Percentiles rank a stretch among this genome's conserved stretches.
Evolutionary conservation across 2,888 invertebrate species (phyloP).

Genomic region (Acrobasis suavella): DNA sequence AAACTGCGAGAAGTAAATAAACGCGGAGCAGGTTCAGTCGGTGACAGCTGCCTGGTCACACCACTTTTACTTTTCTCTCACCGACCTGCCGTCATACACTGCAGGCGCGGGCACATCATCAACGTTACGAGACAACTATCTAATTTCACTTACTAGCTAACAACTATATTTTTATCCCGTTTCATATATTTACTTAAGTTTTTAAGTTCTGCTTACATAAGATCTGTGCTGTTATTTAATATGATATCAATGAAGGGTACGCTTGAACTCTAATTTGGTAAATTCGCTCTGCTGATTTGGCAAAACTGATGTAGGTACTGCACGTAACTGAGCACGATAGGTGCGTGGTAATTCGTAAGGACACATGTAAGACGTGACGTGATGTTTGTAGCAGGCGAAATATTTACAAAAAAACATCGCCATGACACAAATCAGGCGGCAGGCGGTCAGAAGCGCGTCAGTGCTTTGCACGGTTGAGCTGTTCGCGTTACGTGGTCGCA

Average conservation of each 20-base stretch:
- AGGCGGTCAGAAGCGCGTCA: constrained; percentile 41
- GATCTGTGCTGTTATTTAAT: too few species aligned
- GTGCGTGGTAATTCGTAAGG: neutral
- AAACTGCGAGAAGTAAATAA: constrained; percentile 28
- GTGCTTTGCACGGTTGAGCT: constrained; percentile 48
- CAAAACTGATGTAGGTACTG: neutral
- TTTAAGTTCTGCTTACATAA: too few species aligned
- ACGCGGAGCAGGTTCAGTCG: constrained; percentile 40
- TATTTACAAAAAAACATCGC: constrained; percentile 75
- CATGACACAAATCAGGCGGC: constrained; percentile 66
- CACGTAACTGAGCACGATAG: neutral
- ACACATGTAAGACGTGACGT: constrained; percentile 50
- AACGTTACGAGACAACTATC: neutral
- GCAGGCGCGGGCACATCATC: neutral
- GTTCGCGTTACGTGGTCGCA: constrained; percentile 64
- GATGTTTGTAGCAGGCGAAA: constrained; percentile 43
- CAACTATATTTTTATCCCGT: too few species aligned
- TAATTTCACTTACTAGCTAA: neutral
- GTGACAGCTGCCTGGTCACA: constrained; percentile 53
- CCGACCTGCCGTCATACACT: constrained; percentile 33
- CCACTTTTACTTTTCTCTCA: constrained; percentile 78
- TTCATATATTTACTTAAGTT: too few species aligned
- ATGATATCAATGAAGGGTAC: too few species aligned
- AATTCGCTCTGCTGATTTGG: neutral
- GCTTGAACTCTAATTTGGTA: too few species aligned